Percentiles rank a stretch among this genome's conserved stretches.
These are phyloP conservation scores for Temnothorax nylanderi DNA, from an alignment of 1,140 invertebrate genomes.

Conservation along the genomic window DNA sequence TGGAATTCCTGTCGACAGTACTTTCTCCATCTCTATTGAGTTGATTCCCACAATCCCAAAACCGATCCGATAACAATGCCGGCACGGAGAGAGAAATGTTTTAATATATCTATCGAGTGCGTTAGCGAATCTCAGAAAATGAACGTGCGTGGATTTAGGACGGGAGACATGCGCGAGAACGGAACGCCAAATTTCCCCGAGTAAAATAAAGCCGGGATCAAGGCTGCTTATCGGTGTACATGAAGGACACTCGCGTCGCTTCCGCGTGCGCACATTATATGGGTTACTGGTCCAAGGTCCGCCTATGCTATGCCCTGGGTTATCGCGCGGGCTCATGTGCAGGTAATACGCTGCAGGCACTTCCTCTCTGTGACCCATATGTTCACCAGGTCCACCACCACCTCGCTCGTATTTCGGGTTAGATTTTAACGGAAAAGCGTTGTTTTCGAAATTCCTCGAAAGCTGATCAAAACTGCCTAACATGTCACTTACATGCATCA, in stretches of 20 bases:
- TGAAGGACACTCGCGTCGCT: conserved; percentile 65
- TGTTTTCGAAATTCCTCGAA: not conserved
- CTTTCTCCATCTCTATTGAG: not conserved
- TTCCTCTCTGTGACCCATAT: conserved; percentile 68
- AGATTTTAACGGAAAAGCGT: not conserved
- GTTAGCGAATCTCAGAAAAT: conserved; percentile 34
- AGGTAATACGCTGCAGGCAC: conserved; percentile 63
- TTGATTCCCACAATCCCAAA: not conserved
- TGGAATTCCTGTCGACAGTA: not conserved
- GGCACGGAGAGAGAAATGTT: not conserved
- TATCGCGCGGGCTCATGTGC: conserved; percentile 57
- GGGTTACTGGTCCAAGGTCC: conserved; percentile 73
- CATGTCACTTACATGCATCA: not conserved
- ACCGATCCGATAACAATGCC: conserved; percentile 8
- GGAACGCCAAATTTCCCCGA: conserved; percentile 9
- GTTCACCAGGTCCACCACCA: no score
- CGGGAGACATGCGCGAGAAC: not conserved
- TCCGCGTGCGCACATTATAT: conserved; percentile 64
- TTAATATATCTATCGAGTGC: not conserved
- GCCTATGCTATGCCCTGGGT: conserved; percentile 63
- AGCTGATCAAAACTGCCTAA: not conserved
- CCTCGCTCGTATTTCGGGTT: not conserved
- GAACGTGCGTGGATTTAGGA: not conserved
- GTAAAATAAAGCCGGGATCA: not conserved
- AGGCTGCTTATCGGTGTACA: conserved; percentile 58